Evolutionary conservation across 1,140 invertebrate genomes (phyloP).

Genomic region (Trachelipus rathkii): DNA sequence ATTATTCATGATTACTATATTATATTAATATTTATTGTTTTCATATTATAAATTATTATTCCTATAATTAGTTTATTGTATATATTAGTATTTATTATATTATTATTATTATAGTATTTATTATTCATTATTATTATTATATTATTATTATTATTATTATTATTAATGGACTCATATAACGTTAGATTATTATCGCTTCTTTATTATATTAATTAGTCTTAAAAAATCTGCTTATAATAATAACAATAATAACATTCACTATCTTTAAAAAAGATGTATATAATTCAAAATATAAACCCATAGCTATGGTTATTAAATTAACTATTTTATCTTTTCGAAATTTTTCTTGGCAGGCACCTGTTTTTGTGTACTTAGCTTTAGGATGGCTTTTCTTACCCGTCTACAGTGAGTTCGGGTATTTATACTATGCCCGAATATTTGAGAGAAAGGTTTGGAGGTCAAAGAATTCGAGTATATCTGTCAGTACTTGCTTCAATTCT

Average conservation of each 20-base stretch:
- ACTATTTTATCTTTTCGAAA: too few relatives aligned
- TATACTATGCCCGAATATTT: constrained; percentile 60
- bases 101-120: constrained; percentile 1
- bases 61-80: too few relatives aligned
- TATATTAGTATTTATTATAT: neutral
- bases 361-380: constrained; percentile 54
- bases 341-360: constrained; percentile 50
- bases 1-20: neutral
- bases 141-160: neutral
- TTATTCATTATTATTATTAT: neutral
- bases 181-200: too few relatives aligned
- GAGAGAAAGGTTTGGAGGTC: constrained; percentile 56
- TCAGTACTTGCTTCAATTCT: constrained; percentile 56
- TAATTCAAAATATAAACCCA: too few relatives aligned
- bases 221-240: too few relatives aligned
- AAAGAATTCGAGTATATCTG: constrained; percentile 57
- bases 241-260: too few relatives aligned
- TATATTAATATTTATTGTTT: neutral
- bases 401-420: constrained; percentile 55
- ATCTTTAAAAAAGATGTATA: too few relatives aligned
- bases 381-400: constrained; percentile 60
- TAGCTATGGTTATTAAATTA: too few relatives aligned
- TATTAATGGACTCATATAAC: too few relatives aligned
- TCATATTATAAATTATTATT: too few relatives aligned
- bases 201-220: too few relatives aligned